Conservation (phyloP, 1,140 invertebrate genomes). For the Platorchestia sp. region DNA sequence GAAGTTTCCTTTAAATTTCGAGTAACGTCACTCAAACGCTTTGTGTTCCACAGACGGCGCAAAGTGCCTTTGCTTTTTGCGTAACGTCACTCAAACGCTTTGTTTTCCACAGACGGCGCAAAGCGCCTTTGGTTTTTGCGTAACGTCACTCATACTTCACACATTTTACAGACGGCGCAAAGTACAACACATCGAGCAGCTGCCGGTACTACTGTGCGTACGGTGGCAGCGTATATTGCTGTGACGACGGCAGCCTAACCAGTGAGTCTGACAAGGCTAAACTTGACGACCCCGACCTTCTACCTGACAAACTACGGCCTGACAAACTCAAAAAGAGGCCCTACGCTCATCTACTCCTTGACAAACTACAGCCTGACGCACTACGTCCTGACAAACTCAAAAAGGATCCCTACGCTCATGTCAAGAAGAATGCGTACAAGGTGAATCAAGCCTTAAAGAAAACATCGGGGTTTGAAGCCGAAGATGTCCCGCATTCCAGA, state of each 20-base stretch:
- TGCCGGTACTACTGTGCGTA: conserved; percentile 23
- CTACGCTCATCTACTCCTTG: neutral
- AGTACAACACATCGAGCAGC: conserved; percentile 22
- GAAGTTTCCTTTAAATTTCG: too few relatives aligned
- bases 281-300: neutral
- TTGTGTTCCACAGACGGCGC: too few relatives aligned
- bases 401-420: neutral
- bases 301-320: neutral
- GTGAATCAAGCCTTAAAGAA: neutral
- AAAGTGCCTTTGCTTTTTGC: too few relatives aligned
- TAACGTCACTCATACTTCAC: too few relatives aligned
- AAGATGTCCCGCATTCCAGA: neutral
- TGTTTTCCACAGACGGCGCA: too few relatives aligned
- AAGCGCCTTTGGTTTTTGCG: neutral
- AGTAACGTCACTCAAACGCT: too few relatives aligned
- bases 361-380: neutral
- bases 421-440: conserved; percentile 1
- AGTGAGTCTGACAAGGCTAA: neutral
- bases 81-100: too few relatives aligned
- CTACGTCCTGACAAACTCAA: neutral
- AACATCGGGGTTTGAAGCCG: neutral
- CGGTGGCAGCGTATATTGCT: conserved; percentile 14
- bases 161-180: conserved; percentile 1
- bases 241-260: conserved; percentile 20
- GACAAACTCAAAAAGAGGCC: neutral